Base-by-base conservation (phyloP, 1,140 invertebrate genomes). In the Ladona fulva region DNA sequence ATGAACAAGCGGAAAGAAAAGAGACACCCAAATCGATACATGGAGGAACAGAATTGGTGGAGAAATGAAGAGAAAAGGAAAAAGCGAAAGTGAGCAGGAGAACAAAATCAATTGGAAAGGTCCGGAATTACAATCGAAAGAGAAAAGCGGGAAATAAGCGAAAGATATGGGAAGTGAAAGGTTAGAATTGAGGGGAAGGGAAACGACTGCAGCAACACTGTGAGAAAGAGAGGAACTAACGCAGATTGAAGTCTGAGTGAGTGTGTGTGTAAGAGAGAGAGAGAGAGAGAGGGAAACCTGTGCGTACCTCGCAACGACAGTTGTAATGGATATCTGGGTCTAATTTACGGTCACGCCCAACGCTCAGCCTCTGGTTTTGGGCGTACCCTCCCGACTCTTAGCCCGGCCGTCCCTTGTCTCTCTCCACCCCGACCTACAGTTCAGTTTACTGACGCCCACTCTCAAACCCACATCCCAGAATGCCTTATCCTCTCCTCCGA, bases 311-410 rank as follows among this genome's bases (percentile, higher is more conserved):
- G 3, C 52, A 66, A 16, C 14, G 52, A 66, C 52, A 66, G 52
- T 66, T 66, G 52, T 66, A 66, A 66, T 66, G 52, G 52, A 66
- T 66, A 66, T 66, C 52, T 66, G 52, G 52, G 14, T 66, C 52
- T 66, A 66, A 66, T 66, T 66, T 66, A 66, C 12, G 52, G 52
- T 66, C 44, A 52, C 10, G 19, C 44, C 44, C 44, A 10, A 19
- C 44, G 44, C 44, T 52, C 52, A 66, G 52, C 14, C 52, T 66
- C 52, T 66, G 52, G 52, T 66, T 66, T 66, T 66, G 52, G 52
- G 52, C 52, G 52, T 66, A 19, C 52, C 52, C 14, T 66, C 44
- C 44, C 44, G 10, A 11, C 44, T 52, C 44, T 19, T 52, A 10
- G 44, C 44, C 44, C 19, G 19, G 10, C 44, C 44, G 10, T 52